phyloP scores from a whole-genome alignment of 2,888 invertebrate species.

The Acanthacorydalis orientalis region DNA sequence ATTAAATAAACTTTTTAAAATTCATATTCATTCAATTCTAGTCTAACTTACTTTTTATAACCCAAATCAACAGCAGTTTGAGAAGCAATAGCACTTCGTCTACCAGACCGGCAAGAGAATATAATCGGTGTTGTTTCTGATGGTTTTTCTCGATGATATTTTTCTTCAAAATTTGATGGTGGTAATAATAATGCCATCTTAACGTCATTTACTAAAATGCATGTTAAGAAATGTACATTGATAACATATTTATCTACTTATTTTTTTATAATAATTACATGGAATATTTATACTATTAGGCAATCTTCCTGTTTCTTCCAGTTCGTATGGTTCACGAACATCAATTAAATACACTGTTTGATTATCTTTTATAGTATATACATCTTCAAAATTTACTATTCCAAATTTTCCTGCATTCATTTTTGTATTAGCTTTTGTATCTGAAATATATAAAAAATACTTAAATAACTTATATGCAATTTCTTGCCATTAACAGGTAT shows the following conservation, averaged over 20 bases:
- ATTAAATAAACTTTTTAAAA: not conserved
- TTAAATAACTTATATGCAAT: no score
- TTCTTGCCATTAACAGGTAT: no score
- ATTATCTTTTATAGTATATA: slow-evolving; percentile 28
- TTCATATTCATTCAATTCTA: not conserved
- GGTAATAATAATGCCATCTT: slow-evolving; percentile 26
- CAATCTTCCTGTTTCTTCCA: slow-evolving; percentile 49
- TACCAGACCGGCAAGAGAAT: slow-evolving; percentile 52
- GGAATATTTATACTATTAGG: slow-evolving; percentile 64
- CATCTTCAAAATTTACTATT: slow-evolving; percentile 23
- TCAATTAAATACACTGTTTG: slow-evolving; percentile 45
- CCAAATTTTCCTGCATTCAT: not conserved
- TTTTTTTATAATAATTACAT: slow-evolving; percentile 24
- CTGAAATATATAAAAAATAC: no score
- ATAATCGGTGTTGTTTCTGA: slow-evolving; percentile 37
- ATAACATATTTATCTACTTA: not conserved
- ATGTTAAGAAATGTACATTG: not conserved
- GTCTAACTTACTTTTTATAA: slow-evolving; percentile 37
- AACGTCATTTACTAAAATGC: slow-evolving; percentile 35
- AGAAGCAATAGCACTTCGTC: slow-evolving; percentile 43
- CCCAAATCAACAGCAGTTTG: slow-evolving; percentile 37
- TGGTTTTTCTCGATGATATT: slow-evolving; percentile 42
- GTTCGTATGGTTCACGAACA: slow-evolving; percentile 57
- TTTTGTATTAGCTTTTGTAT: not conserved
- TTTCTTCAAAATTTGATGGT: slow-evolving; percentile 20